Evolutionary conservation across 2,113 vertebrate species (phyloP), one percentile per base, ranked within the genome.

Genomic region (Rhadina sibilatrix): DNA sequence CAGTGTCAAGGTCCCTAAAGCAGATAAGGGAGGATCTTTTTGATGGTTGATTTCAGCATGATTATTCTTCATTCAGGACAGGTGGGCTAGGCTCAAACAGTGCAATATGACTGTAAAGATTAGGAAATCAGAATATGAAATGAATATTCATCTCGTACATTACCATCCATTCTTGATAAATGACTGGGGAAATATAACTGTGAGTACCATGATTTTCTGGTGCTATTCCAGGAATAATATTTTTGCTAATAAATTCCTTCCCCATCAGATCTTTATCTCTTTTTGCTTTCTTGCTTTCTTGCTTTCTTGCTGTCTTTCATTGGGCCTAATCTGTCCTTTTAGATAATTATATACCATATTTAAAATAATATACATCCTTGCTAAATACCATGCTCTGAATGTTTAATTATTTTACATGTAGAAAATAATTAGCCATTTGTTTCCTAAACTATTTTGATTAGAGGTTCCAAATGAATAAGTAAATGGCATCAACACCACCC

Each of bases 401-500:
- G 38, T 87, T 93, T 84, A 80, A 93, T 96, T 95, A 84, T 97
- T 95, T 87, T 94, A 56, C 38, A 68, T 59, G 42, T 80, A 61
- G 91, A 95, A 95, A 14, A 64, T 69, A 94, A 90, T 96, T 81
- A 94, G 37, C 28, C 37, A 66, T 94, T 97, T 94, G 27, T 95
- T 96, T 89, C 38, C 61, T 70, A 93, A 96, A 88, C 31, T 82
- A 23, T 89, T 97, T 96, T 92, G 75, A 79, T 93, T 74, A 82
- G 69, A 82, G 35, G 31, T 64, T 96, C 35, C 52, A 79, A 94
- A 61, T 79, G 47, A 79, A 13, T 71, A 81, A 60, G 64, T 65
- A 89, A 95, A 71, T 49, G 18, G 14, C 64, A 75, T 72, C 83
- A 78, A 78, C 52, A 63, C 24, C 40, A 23, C 76, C 25, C 53